Evolutionary conservation across 2,113 vertebrate species (phyloP).

Genomic region (Hippocampus guttulatus): DNA sequence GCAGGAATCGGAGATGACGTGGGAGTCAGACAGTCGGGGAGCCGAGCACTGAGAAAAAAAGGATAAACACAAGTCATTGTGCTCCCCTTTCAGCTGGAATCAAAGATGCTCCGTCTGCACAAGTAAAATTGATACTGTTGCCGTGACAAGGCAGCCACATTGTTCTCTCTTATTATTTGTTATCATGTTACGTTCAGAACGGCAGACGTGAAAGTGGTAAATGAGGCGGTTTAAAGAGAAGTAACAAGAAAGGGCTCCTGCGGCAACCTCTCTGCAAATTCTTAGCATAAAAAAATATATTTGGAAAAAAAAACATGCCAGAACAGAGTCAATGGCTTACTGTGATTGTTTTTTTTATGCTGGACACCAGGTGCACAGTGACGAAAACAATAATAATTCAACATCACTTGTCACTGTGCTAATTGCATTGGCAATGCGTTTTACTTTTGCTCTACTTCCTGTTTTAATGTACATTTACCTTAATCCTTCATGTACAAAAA

Average conservation of each 20-base stretch:
- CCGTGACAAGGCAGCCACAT: conserved; percentile 57
- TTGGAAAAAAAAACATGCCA: background rate
- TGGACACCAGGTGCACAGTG: conserved; percentile 33
- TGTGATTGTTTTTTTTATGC: background rate
- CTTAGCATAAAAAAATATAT: conserved; percentile 14
- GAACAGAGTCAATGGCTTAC: conserved; percentile 17
- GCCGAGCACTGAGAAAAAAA: conserved; percentile 48
- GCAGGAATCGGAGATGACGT: conserved; percentile 46
- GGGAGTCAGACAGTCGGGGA: conserved; percentile 36
- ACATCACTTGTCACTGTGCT: conserved; percentile 25
- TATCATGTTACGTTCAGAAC: conserved; percentile 41
- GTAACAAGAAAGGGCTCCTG: conserved; percentile 13
- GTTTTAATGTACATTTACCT: conserved; percentile 65
- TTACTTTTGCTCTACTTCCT: conserved; percentile 65
- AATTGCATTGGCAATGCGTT: conserved; percentile 59
- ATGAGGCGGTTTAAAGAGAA: conserved; percentile 50
- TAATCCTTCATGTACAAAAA: conserved; percentile 44
- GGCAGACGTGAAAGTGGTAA: conserved; percentile 36
- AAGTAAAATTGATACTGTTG: conserved; percentile 57
- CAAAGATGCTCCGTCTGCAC: conserved; percentile 51
- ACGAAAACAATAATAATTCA: conserved; percentile 42
- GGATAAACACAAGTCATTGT: conserved; percentile 51
- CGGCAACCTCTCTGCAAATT: conserved; percentile 5
- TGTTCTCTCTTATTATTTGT: conserved; percentile 58
- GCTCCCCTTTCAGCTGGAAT: conserved; percentile 56